Conservation (phyloP, 2,888 invertebrate species). For the Flexamia atlantica region DNA sequence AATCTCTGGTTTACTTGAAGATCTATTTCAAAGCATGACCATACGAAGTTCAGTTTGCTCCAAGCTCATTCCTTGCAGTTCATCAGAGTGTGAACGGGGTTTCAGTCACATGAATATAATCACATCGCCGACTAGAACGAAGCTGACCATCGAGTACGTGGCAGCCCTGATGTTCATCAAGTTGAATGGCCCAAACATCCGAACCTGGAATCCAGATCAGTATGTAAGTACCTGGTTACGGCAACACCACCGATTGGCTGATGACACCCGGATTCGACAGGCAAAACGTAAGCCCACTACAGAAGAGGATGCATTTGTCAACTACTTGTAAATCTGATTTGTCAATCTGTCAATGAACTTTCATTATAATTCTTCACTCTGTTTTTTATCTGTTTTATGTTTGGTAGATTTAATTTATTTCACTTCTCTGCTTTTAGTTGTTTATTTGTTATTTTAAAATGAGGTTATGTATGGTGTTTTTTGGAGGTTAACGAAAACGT, state of each 20-base stretch:
- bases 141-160: slow-evolving; percentile 37
- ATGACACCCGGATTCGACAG: slow-evolving; percentile 38
- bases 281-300: slow-evolving; percentile 32
- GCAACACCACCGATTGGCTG: slow-evolving; percentile 40
- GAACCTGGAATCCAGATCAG: slow-evolving; percentile 50
- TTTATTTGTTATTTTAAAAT: too few relatives aligned
- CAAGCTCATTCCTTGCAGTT: slow-evolving; percentile 56
- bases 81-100: slow-evolving; percentile 53
- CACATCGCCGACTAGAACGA: slow-evolving; percentile 37
- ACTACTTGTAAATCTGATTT: not conserved
- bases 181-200: slow-evolving; percentile 52
- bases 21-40: too few relatives aligned
- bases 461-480: too few relatives aligned
- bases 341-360: not conserved
- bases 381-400: not conserved
- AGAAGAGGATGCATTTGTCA: slow-evolving; percentile 17
- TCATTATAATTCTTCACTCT: not conserved
- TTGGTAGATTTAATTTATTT: too few relatives aligned
- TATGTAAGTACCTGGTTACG: slow-evolving; percentile 51
- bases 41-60: too few relatives aligned
- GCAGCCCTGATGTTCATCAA: slow-evolving; percentile 45
- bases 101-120: slow-evolving; percentile 63
- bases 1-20: too few relatives aligned
- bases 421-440: too few relatives aligned
- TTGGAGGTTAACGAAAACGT: too few relatives aligned